phyloP scores from a whole-genome alignment of 2,888 invertebrate genomes.

The Coleophora deauratella region DNA sequence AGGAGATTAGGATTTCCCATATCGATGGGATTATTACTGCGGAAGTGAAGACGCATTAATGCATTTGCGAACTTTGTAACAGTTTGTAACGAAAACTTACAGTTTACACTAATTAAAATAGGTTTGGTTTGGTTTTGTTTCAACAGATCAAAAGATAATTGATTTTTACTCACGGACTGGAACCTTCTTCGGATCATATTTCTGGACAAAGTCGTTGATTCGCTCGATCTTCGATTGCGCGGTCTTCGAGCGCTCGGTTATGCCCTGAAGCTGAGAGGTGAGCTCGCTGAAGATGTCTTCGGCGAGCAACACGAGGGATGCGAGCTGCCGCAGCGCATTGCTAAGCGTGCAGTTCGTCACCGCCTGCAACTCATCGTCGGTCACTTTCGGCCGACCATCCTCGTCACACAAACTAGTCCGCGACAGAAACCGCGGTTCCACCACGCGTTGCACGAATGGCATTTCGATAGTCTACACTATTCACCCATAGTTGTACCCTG shows the following conservation, averaged over 20 bases:
- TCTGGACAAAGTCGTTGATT: constrained; percentile 81
- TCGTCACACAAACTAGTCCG: constrained; percentile 77
- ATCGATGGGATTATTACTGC: too few relatives aligned
- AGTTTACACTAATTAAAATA: too few relatives aligned
- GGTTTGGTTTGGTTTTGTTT: too few relatives aligned
- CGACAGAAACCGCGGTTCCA: constrained; percentile 87
- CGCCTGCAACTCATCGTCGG: constrained; percentile 86
- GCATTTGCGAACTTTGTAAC: too few relatives aligned
- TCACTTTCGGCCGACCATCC: constrained; percentile 73
- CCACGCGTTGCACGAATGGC: constrained; percentile 90
- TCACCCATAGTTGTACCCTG: constrained; percentile 60
- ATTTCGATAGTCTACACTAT: constrained; percentile 73
- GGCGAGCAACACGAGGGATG: constrained; percentile 86
- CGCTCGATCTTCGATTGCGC: constrained; percentile 80
- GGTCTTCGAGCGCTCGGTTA: constrained; percentile 81
- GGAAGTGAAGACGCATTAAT: too few relatives aligned
- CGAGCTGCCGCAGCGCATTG: constrained; percentile 88
- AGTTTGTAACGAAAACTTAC: too few relatives aligned
- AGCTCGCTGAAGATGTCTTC: constrained; percentile 91
- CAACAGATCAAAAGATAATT: too few relatives aligned
- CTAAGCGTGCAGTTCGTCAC: constrained; percentile 91
- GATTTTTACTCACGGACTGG: constrained; percentile 96
- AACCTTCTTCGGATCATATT: constrained; percentile 90
- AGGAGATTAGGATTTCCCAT: too few relatives aligned
- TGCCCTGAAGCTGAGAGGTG: constrained; percentile 81